Conservation (phyloP, 2,888 invertebrate species). For the Anoncus sp. region DNA sequence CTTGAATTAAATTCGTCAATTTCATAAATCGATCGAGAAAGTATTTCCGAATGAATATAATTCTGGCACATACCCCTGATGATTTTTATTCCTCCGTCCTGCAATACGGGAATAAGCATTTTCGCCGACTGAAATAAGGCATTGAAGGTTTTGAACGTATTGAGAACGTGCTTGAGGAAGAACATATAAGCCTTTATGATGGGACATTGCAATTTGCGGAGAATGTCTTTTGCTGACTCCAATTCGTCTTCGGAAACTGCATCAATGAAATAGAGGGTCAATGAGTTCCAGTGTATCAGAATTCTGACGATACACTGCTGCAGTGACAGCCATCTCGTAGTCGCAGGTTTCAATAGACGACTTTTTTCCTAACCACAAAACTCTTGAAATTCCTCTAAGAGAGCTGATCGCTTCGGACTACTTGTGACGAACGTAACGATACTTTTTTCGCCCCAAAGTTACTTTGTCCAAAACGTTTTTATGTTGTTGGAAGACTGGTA, state of each 20-base stretch:
- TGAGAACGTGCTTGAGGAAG: background rate
- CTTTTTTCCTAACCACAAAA: background rate
- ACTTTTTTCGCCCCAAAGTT: too few species aligned
- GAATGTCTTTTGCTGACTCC: background rate
- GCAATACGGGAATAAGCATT: background rate
- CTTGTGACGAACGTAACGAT: too few species aligned
- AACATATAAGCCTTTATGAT: background rate
- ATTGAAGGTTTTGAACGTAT: background rate
- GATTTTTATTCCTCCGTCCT: too few species aligned
- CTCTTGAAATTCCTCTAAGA: slow-evolving; percentile 11
- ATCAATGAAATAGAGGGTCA: background rate
- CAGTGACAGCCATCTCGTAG: slow-evolving; percentile 3
- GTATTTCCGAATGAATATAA: background rate
- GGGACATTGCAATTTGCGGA: background rate
- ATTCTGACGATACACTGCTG: background rate
- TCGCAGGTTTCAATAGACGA: background rate
- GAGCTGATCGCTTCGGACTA: background rate
- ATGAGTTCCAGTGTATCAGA: background rate
- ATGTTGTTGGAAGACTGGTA: too few species aligned
- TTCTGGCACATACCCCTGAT: background rate
- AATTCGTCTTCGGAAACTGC: slow-evolving; percentile 1
- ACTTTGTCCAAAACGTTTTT: too few species aligned
- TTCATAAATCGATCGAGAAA: slow-evolving; percentile 16
- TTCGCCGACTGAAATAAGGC: background rate
- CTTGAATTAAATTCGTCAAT: slow-evolving; percentile 23